phyloP scores from a whole-genome alignment of 2,113 vertebrate genomes.

The Phoxinus phoxinus region DNA sequence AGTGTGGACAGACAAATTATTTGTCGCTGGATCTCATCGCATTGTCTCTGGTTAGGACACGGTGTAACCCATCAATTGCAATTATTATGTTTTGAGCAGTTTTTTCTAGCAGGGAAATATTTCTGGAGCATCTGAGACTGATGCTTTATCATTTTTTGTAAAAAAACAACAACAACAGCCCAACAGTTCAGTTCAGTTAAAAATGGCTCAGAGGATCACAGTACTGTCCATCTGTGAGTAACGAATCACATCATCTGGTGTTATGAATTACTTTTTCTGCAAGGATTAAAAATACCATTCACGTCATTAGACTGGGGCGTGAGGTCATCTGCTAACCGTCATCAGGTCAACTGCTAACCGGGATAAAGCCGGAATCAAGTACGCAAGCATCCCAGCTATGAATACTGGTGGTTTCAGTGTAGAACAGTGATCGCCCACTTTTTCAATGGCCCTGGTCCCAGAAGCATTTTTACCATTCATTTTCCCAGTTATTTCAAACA shows the following conservation, averaged over 20 bases:
- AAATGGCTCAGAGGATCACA: neutral
- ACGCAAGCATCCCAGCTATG: neutral
- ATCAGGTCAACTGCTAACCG: neutral
- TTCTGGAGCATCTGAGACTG: neutral
- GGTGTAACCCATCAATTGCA: neutral
- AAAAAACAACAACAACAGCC: neutral
- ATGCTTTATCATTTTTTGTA: neutral
- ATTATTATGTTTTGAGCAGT: neutral
- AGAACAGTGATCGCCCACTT: neutral
- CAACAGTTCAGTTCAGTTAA: conserved; percentile 1
- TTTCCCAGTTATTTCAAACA: neutral
- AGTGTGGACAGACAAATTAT: no score
- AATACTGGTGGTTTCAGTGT: neutral
- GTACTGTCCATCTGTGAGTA: conserved; percentile 21
- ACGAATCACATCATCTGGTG: conserved; percentile 26
- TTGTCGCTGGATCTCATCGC: no score
- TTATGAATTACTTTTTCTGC: conserved; percentile 23
- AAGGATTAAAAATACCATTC: neutral
- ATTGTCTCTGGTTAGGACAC: no score
- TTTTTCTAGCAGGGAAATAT: neutral
- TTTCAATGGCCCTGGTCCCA: neutral
- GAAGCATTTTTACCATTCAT: neutral
- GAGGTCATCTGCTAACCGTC: neutral
- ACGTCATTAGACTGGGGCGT: neutral
- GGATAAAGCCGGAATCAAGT: neutral